Evolutionary conservation across 1,140 invertebrate species (phyloP), one percentile per base, ranked within the genome.

Genomic region (Globodera ellingtonae): DNA sequence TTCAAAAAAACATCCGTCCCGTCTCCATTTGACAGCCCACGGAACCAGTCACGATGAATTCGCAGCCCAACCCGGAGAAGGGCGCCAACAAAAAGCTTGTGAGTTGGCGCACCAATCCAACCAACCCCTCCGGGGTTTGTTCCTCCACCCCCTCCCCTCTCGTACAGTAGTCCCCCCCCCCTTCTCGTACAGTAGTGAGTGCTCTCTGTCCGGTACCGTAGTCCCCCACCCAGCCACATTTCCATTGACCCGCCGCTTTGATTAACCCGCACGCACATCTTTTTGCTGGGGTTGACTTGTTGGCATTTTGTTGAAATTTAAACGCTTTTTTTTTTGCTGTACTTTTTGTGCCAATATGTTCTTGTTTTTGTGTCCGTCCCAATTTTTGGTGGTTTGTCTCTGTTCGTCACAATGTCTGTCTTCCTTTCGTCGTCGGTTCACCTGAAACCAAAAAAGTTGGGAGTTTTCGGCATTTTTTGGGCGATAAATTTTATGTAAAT

Each of bases 1-100:
- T 67, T 9, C 74, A 76, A 47, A 76, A 75, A 62, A 76, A 65
- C 66, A 67, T 21, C 8, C 66, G 7, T 7, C 10, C 50, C 50
- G 50, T 52, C 50, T 13, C 50, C 50, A 4, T 0, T 52, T 83
- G 82, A 72, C 35, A 83, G 84, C 75, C 83, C 52, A 70, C 85
- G 46, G 83, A 84, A 5, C 81, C 84, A 21, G 8, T 82, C 15
- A 6, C 79, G n/a, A 35, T 81, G 8, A 72, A 75, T 18, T 44
- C 66, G 48, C 72, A 84, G 81, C 62, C 84, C n/a, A 83, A 87
- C 52, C 85, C 82, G 75, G 71, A 83, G 18, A 86, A 82, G 56
- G 48, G 48, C 56, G 35, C 72, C 13, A 83, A 82, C 71, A 74
- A 52, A 56, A 84, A 84, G 59, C 84, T 84, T 46, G 83, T 84